Percentiles rank a stretch among this genome's conserved stretches.
Conservation (phyloP, 1,140 invertebrate species). For the Tribolium castaneum region DNA sequence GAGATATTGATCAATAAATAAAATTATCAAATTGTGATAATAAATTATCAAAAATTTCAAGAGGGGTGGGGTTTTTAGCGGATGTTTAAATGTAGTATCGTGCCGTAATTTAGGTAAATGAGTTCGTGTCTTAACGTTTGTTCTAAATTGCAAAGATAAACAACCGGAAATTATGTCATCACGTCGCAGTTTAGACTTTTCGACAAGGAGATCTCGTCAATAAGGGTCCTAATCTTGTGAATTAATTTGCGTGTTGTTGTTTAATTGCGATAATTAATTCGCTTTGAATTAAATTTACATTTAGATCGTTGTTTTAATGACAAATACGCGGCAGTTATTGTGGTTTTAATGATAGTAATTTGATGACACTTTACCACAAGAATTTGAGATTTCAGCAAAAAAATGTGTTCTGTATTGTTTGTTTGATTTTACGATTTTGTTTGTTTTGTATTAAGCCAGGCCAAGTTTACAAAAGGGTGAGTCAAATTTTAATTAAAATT, state of each 20-base stretch:
- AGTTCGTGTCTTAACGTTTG: constrained; percentile 16
- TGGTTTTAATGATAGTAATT: not conserved
- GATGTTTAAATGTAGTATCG: constrained; percentile 6
- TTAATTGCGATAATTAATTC: not conserved
- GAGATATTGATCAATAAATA: no score
- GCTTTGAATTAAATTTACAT: not conserved
- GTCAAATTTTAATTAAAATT: constrained; percentile 3
- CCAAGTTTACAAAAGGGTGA: not conserved
- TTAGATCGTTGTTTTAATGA: no score
- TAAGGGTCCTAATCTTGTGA: not conserved
- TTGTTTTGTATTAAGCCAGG: not conserved
- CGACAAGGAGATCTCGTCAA: not conserved
- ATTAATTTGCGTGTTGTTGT: not conserved
- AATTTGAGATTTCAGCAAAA: not conserved
- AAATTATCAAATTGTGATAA: no score
- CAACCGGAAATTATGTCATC: constrained; percentile 17
- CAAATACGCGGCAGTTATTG: no score
- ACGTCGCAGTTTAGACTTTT: not conserved
- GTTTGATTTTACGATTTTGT: no score
- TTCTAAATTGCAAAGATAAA: constrained; percentile 27
- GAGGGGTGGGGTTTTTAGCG: not conserved
- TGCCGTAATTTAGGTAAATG: constrained; percentile 21
- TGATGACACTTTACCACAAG: not conserved
- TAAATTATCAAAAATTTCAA: no score
- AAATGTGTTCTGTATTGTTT: no score